These are phyloP conservation scores for Dichetophora obliterata DNA, from an alignment of 2,888 invertebrate species.

Conservation along the genomic window DNA sequence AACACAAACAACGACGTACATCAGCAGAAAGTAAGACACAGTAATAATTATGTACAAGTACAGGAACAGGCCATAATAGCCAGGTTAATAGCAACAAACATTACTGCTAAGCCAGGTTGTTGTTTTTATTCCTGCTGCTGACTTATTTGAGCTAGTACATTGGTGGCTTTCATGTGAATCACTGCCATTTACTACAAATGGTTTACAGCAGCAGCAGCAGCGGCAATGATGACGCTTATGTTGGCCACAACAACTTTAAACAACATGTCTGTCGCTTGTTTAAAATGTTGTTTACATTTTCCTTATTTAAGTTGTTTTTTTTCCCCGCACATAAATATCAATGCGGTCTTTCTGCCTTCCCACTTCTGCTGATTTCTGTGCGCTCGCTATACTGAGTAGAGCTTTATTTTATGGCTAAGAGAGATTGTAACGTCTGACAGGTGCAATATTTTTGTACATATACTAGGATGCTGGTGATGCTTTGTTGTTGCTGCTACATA, in stretches of 20 bases:
- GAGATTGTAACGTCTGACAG: constrained; percentile 20
- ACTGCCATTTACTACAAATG: neutral
- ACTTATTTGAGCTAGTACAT: constrained; percentile 3
- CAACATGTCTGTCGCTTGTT: constrained; percentile 35
- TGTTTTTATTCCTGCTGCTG: neutral
- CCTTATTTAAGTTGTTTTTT: neutral
- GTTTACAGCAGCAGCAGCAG: constrained; percentile 30
- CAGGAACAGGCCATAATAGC: neutral
- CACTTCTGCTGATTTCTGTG: neutral
- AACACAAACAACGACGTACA: neutral
- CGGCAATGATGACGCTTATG: neutral
- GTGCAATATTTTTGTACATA: constrained; percentile 15
- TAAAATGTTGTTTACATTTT: constrained; percentile 35
- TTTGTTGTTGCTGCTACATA: neutral
- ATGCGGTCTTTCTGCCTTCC: neutral
- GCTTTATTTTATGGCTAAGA: constrained; percentile 1
- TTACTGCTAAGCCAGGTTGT: neutral
- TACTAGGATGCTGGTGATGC: too few species aligned
- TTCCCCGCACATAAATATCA: constrained; percentile 22
- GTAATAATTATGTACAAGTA: neutral
- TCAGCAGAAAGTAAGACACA: neutral
- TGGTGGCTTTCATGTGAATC: constrained; percentile 10
- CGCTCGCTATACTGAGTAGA: neutral
- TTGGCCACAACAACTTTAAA: constrained; percentile 4
- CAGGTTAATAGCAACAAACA: neutral